Evolutionary conservation across 2,113 vertebrate species (phyloP).

Genomic region (Thamnophis sirtalis): DNA sequence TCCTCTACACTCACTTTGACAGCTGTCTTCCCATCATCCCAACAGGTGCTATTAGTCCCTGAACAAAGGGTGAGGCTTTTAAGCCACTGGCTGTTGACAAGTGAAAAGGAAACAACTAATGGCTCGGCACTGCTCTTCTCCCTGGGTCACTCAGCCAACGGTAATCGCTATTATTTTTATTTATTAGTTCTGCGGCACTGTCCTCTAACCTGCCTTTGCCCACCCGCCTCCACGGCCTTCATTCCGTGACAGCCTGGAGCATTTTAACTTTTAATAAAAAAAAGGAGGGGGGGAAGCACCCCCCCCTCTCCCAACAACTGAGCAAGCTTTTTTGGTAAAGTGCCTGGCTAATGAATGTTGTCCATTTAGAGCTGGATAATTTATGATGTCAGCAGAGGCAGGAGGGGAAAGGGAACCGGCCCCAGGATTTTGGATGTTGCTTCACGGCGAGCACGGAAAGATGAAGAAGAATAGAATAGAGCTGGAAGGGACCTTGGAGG

Average conservation of each 20-base stretch:
- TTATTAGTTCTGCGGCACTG: constrained; percentile 82
- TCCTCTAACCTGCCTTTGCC: constrained; percentile 65
- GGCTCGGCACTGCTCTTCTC: constrained; percentile 71
- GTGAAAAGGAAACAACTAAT: constrained; percentile 87
- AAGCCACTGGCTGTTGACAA: constrained; percentile 86
- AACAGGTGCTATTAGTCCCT: constrained; percentile 85
- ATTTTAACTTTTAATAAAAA: constrained; percentile 90
- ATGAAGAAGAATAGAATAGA: too few relatives aligned
- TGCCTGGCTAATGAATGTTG: constrained; percentile 67
- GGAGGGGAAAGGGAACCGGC: constrained; percentile 36
- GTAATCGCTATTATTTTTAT: constrained; percentile 89
- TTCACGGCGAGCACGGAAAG: background rate
- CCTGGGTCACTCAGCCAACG: constrained; percentile 73
- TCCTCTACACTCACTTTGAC: constrained; percentile 54
- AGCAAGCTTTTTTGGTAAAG: constrained; percentile 61
- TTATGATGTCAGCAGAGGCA: constrained; percentile 59
- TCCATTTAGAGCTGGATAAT: constrained; percentile 70
- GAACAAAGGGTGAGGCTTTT: constrained; percentile 88
- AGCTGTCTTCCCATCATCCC: constrained; percentile 83
- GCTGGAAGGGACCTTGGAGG: too few relatives aligned
- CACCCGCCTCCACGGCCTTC: constrained; percentile 38
- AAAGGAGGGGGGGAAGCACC: constrained; percentile 21
- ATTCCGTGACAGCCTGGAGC: constrained; percentile 76
- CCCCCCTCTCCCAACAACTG: constrained; percentile 49
- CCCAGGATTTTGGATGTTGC: constrained; percentile 45